phyloP scores from a whole-genome alignment of 64 coral and sea anemone genomes.

The Montipora cactus region DNA sequence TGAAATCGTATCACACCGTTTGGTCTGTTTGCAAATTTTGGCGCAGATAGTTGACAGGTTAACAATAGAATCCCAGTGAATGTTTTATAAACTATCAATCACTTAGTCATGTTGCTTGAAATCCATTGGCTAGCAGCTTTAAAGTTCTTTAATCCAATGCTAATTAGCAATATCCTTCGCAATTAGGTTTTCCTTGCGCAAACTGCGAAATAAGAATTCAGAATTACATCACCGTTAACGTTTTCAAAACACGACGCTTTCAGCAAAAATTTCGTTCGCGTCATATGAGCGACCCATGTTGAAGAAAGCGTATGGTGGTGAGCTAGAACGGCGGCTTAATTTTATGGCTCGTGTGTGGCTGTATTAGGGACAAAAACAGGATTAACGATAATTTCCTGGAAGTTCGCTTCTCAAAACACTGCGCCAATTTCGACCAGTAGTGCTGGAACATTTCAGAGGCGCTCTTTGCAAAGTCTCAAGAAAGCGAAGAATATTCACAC shows the following conservation, averaged over 20 bases:
- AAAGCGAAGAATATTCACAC: conserved; percentile 50
- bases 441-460: conserved; percentile 68
- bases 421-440: conserved; percentile 32
- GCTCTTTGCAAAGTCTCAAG: conserved; percentile 47
- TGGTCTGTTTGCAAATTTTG: conserved; percentile 80
- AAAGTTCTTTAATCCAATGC: conserved; percentile 98
- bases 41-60: conserved; percentile 66
- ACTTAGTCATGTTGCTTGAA: conserved; percentile 53
- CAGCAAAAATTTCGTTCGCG: neutral
- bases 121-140: conserved; percentile 76
- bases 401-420: conserved; percentile 59
- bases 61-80: conserved; percentile 69
- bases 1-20: neutral
- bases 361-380: neutral
- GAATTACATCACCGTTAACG: conserved; percentile 44
- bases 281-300: neutral
- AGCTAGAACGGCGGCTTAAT: neutral
- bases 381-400: conserved; percentile 36
- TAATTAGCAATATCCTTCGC: conserved; percentile 96
- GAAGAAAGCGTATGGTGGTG: neutral
- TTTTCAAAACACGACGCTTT: neutral
- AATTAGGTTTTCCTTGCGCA: conserved; percentile 80
- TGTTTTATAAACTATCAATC: conserved; percentile 89
- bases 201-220: conserved; percentile 72
- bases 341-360: neutral